A percentile compares a stretch with the other conserved stretches of the same genome.
Conservation (phyloP, 2,888 invertebrate species). For the Oscheius onirici region DNA sequence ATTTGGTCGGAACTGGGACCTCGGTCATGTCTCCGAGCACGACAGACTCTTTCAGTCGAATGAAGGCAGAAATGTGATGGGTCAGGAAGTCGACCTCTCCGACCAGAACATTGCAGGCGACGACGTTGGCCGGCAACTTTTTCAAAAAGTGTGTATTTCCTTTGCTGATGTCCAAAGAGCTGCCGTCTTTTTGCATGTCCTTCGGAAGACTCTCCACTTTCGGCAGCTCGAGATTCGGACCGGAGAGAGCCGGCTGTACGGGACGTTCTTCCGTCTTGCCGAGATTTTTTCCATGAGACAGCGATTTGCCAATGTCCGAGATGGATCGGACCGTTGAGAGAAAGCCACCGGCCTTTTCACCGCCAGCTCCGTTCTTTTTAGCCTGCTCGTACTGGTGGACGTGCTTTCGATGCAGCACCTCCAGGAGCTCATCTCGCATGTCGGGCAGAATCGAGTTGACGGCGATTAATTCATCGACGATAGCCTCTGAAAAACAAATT, state of each 20-base stretch:
- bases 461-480: constrained; percentile 73
- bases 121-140: constrained; percentile 94
- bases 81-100: constrained; percentile 95
- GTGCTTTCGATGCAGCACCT: constrained; percentile 87
- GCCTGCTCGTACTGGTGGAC: constrained; percentile 87
- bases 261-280: constrained; percentile 51
- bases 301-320: constrained; percentile 89
- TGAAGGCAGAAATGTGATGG: constrained; percentile 90
- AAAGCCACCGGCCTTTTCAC: constrained; percentile 79
- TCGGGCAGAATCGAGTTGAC: constrained; percentile 79
- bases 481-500: constrained; percentile 60
- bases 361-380: constrained; percentile 55
- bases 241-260: constrained; percentile 32
- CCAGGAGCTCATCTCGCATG: constrained; percentile 83
- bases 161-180: constrained; percentile 49
- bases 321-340: constrained; percentile 90
- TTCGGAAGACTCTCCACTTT: constrained; percentile 62
- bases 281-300: constrained; percentile 88
- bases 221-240: constrained; percentile 62
- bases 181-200: constrained; percentile 62
- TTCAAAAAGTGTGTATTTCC: constrained; percentile 91
- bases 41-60: constrained; percentile 86
- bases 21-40: constrained; percentile 95
- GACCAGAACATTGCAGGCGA: constrained; percentile 95
- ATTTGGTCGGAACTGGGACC: constrained; percentile 86